Base-by-base conservation (phyloP, 2,797 vertebrate genomes). In the Liparis tanakae region DNA sequence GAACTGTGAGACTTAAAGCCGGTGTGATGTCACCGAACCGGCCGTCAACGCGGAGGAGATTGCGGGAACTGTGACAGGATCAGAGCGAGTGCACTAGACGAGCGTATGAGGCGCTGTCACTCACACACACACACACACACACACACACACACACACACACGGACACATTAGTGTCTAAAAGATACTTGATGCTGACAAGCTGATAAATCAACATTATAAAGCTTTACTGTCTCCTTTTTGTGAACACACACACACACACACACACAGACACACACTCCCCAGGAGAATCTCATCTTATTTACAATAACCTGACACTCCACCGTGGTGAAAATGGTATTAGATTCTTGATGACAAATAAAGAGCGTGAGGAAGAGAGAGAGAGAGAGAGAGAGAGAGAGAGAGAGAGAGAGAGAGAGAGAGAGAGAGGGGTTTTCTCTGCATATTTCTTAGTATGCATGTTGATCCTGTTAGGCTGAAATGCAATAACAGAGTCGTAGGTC, bases 291-390 rank as follows among this genome's bases (percentile, higher is more conserved):
- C 85, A 92, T 94, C 89, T 93, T 90, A 94, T 94, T 93, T 94
- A 93, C 85, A 85, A 90, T 92, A 92, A 92, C 90, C 91, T 92
- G 92, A 92, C 91, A 91, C 90, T 91, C 90, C 82, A 83, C 83
- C 82, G 87, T 82, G 86, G 81, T 85, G 89, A 89, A 88, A 91
- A 92, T 76, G 72, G 80, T 92, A 93, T 94, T 94, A 93, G 91
- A 93, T 90, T 93, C 88, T 82, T 83, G 88, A 94, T 94, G 92
- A 93, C 90, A 93, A 94, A 94, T 93, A 93, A 93, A 94, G 89
- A 88, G 89, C 79, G 85, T 87, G 90, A 90, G 79, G 79, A 70
- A 80, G 81, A 30, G 86, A 75, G 76, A 43, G 86, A 88, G 84
- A 84, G 83, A 84, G 84, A 90, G 85, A 87, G 87, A n/a, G 77